Conservation (phyloP, 2,797 vertebrate species). For the Limosa lapponica region DNA sequence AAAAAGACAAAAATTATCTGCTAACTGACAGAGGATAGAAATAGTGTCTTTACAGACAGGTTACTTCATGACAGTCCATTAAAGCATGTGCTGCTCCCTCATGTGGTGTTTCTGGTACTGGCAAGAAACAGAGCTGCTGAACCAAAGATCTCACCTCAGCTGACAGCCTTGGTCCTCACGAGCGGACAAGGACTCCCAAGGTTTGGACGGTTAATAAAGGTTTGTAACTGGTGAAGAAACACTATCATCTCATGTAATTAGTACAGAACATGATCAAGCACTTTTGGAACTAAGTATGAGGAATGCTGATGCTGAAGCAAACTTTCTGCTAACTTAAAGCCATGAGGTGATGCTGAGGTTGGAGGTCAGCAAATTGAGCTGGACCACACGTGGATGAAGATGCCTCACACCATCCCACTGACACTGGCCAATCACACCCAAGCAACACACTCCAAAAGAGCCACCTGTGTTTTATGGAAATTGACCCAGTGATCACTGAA, state of each 20-base stretch:
- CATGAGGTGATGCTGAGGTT: accelerated
- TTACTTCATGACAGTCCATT: background rate
- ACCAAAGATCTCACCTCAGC: background rate
- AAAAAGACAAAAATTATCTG: background rate
- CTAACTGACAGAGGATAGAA: background rate
- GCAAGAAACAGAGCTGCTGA: background rate
- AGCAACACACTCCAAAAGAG: accelerated
- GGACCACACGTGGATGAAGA: accelerated
- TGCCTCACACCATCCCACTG: background rate
- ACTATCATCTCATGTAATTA: background rate
- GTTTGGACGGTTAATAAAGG: background rate
- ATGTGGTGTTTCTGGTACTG: background rate
- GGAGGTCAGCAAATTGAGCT: background rate
- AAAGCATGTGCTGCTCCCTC: slow-evolving; percentile 13
- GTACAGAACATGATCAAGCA: background rate
- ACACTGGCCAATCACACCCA: accelerated
- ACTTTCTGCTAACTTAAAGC: background rate
- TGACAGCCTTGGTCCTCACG: accelerated
- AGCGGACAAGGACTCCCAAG: accelerated
- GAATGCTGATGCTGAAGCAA: background rate
- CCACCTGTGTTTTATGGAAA: background rate
- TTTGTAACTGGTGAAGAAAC: background rate
- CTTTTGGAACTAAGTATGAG: background rate
- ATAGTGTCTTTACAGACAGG: background rate
- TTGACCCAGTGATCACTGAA: background rate